A percentile compares a stretch with the other conserved stretches of the same genome.
These are phyloP conservation scores for Galemys pyrenaicus DNA, from an alignment of 2,113 vertebrate species.

Conservation along the genomic window DNA sequence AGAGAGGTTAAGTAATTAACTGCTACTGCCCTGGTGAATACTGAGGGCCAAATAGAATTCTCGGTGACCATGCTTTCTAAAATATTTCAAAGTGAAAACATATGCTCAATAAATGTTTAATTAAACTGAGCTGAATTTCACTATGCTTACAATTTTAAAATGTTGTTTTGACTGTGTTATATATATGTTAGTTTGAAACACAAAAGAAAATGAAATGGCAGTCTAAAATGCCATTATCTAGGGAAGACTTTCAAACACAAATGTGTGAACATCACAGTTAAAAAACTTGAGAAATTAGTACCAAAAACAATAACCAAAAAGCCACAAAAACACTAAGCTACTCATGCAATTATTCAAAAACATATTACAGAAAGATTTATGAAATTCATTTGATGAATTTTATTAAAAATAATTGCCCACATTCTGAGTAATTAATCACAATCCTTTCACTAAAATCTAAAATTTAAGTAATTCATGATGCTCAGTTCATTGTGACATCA, in stretches of 20 bases:
- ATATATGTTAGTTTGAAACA: slow-evolving; percentile 27
- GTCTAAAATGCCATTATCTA: background rate
- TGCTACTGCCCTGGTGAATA: background rate
- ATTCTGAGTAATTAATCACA: background rate
- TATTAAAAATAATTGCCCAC: background rate
- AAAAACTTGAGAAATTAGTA: background rate
- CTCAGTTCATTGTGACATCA: background rate
- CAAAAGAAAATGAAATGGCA: slow-evolving; percentile 1
- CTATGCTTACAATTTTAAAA: background rate
- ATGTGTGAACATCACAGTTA: background rate
- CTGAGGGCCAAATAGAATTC: background rate
- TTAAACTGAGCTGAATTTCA: background rate
- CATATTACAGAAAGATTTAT: background rate
- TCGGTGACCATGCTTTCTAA: background rate
- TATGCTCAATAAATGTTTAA: background rate
- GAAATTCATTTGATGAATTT: background rate
- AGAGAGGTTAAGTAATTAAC: background rate
- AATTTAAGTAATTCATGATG: background rate
- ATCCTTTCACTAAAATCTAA: background rate
- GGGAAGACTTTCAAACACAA: background rate
- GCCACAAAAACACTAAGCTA: background rate
- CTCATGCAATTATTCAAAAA: background rate
- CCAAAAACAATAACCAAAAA: background rate
- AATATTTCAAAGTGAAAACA: background rate
- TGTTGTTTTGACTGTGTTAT: background rate